Conservation (phyloP, 2,113 vertebrate species). For the Acrocephalus kingi region DNA sequence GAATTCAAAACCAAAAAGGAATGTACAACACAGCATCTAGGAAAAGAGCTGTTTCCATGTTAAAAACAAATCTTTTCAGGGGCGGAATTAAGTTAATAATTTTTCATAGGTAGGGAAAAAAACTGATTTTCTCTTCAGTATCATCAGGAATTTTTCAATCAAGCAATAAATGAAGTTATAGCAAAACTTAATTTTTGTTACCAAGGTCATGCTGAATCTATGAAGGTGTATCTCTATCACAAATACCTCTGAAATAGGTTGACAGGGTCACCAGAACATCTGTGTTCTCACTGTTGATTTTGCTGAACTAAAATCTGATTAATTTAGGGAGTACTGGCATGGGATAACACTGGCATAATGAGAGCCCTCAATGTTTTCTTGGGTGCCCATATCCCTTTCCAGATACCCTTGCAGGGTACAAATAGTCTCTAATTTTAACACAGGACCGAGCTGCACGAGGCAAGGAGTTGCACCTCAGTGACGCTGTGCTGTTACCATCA, state of each 20-base stretch:
- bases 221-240: rapidly evolving
- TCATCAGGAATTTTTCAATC: neutral
- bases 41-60: neutral
- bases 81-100: neutral
- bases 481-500: neutral
- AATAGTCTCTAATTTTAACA: neutral
- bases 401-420: neutral
- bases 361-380: neutral
- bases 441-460: rapidly evolving
- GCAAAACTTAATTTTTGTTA: neutral
- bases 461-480: neutral
- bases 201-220: neutral
- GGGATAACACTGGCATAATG: neutral
- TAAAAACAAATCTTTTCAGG: neutral
- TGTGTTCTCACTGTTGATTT: neutral
- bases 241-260: neutral
- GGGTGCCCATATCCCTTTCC: neutral
- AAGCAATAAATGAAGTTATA: neutral
- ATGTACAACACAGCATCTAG: neutral
- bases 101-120: neutral
- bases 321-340: neutral
- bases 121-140: neutral
- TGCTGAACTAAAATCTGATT: neutral
- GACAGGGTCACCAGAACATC: neutral
- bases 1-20: neutral